Percentiles rank a stretch among this genome's conserved stretches.
phyloP scores from a whole-genome alignment of 2,113 vertebrate species.

The Motacilla tschutschensis region DNA sequence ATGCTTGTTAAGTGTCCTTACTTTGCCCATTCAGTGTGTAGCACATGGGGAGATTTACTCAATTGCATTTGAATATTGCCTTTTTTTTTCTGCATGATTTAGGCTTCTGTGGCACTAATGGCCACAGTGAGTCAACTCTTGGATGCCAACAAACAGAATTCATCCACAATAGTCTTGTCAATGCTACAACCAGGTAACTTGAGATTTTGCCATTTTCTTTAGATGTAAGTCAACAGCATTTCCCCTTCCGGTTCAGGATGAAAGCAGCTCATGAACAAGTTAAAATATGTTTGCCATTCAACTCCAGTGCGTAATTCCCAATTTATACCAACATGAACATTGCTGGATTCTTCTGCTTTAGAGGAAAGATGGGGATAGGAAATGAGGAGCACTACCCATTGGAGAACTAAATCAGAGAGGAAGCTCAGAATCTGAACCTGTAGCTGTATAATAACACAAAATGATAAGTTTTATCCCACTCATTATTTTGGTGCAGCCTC shows the following conservation, averaged over 20 bases:
- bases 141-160: conserved; percentile 21
- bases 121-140: conserved; percentile 58
- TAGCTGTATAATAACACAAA: not conserved
- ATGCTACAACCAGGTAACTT: conserved; percentile 29
- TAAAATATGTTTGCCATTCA: not conserved
- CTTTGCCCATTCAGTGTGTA: not conserved
- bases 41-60: not conserved
- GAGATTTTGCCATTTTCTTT: not conserved
- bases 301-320: not conserved
- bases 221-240: not conserved
- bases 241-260: not conserved
- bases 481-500: conserved; percentile 38
- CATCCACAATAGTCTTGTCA: not conserved
- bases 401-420: not conserved
- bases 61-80: not conserved
- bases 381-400: not conserved
- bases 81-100: not conserved
- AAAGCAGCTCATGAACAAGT: not conserved
- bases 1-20: not conserved
- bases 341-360: not conserved
- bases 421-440: not conserved
- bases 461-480: not conserved
- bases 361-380: not conserved
- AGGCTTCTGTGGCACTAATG: conserved; percentile 39
- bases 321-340: not conserved